phyloP scores from a whole-genome alignment of 2,113 vertebrate genomes.

The Colossoma macropomum region DNA sequence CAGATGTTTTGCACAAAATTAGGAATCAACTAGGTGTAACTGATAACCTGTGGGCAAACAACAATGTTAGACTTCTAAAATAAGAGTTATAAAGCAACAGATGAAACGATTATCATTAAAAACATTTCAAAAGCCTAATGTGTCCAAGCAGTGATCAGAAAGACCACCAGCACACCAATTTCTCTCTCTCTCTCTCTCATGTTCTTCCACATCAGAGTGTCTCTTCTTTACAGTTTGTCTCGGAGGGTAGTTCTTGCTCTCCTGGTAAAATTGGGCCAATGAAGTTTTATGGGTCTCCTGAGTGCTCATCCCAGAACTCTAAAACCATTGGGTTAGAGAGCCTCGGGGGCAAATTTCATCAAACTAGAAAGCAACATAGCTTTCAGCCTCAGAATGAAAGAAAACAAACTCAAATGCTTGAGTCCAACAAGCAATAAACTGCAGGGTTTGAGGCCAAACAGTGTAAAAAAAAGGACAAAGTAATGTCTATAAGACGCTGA shows the following conservation, averaged over 20 bases:
- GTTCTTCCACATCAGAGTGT: no score
- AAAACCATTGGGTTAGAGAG: background rate
- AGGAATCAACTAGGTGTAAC: no score
- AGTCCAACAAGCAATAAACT: conserved; percentile 1
- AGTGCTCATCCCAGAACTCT: conserved; percentile 11
- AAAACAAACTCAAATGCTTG: background rate
- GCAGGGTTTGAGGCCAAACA: background rate
- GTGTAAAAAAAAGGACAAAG: background rate
- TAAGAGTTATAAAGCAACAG: no score
- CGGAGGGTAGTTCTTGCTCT: conserved; percentile 10
- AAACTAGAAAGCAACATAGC: background rate
- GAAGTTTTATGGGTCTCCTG: background rate
- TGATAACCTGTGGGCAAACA: no score
- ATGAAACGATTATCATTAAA: background rate
- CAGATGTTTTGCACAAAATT: no score
- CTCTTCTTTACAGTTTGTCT: background rate
- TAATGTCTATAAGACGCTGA: no score
- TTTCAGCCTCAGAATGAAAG: conserved; percentile 7
- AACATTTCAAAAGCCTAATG: background rate
- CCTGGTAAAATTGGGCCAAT: conserved; percentile 32
- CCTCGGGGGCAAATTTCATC: conserved; percentile 31
- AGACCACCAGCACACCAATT: background rate
- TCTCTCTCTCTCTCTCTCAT: no score
- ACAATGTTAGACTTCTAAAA: no score
- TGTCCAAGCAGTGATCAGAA: background rate